These are phyloP conservation scores for Naja naja DNA, from an alignment of 2,113 vertebrate species.

Conservation along the genomic window DNA sequence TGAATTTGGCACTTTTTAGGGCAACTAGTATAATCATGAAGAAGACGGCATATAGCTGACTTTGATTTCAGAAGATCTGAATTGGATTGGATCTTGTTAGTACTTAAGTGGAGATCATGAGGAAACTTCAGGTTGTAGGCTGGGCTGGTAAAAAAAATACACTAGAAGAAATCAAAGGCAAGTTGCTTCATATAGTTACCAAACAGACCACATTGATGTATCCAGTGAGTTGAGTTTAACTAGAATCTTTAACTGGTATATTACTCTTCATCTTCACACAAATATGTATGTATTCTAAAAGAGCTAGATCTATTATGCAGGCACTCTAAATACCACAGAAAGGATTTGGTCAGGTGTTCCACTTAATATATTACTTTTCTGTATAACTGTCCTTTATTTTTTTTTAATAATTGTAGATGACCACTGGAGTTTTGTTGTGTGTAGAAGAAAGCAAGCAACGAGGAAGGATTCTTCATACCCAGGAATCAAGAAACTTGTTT, in stretches of 20 bases:
- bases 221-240: not conserved
- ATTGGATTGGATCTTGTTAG: not conserved
- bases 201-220: not conserved
- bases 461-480: no score
- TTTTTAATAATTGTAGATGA: not conserved
- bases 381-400: not conserved
- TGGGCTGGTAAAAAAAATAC: not conserved
- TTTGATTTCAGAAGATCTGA: not conserved
- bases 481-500: not conserved
- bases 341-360: not conserved
- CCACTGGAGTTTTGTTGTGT: not conserved
- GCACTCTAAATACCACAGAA: not conserved
- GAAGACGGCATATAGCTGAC: not conserved
- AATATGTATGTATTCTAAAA: not conserved
- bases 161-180: not conserved
- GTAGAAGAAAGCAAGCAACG: not conserved
- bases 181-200: not conserved
- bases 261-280: not conserved
- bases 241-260: not conserved
- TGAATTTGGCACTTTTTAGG: not conserved
- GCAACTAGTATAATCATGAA: not conserved
- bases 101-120: not conserved
- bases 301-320: not conserved
- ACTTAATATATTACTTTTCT: not conserved
- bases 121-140: not conserved